A percentile compares a stretch with the other conserved stretches of the same genome.
These are phyloP conservation scores for Pelochelys cantorii DNA, from an alignment of 2,797 vertebrate species.

Conservation along the genomic window DNA sequence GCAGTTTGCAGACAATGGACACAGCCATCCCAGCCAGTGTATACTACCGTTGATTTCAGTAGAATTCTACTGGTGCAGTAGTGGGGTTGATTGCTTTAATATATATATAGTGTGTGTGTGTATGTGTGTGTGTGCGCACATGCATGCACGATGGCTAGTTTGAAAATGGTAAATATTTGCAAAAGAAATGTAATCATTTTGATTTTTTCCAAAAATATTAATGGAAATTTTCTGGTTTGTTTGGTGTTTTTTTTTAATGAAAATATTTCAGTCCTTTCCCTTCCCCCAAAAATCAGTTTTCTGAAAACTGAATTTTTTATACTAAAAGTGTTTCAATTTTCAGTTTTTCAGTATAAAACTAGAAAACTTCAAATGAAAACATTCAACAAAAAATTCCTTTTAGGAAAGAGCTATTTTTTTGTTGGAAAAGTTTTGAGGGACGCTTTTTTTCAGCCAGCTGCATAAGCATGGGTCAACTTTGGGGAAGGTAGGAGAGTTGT, in stretches of 20 bases:
- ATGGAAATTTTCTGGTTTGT: not conserved
- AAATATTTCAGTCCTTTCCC: not conserved
- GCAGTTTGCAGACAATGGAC: not conserved
- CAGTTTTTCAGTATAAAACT: not conserved
- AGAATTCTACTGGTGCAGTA: not conserved
- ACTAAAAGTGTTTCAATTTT: not conserved
- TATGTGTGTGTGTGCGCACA: not conserved
- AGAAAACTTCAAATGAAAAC: not conserved
- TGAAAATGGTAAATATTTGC: not conserved
- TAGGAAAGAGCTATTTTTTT: not conserved
- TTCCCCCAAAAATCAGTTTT: not conserved
- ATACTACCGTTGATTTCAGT: not conserved
- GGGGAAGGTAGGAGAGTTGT: not conserved
- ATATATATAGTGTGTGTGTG: not conserved
- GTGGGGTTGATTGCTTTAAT: not conserved
- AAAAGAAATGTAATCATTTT: not conserved
- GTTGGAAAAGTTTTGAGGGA: not conserved
- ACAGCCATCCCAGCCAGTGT: not conserved
- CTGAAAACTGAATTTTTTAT: not conserved
- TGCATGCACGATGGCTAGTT: not conserved
- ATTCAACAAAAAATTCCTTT: not conserved
- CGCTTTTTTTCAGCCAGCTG: not conserved
- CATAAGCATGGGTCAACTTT: not conserved
- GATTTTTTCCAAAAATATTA: not conserved
- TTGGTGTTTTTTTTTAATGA: not conserved